These are phyloP conservation scores for Thamnophis sirtalis DNA, from an alignment of 2,113 vertebrate genomes.

Conservation along the genomic window DNA sequence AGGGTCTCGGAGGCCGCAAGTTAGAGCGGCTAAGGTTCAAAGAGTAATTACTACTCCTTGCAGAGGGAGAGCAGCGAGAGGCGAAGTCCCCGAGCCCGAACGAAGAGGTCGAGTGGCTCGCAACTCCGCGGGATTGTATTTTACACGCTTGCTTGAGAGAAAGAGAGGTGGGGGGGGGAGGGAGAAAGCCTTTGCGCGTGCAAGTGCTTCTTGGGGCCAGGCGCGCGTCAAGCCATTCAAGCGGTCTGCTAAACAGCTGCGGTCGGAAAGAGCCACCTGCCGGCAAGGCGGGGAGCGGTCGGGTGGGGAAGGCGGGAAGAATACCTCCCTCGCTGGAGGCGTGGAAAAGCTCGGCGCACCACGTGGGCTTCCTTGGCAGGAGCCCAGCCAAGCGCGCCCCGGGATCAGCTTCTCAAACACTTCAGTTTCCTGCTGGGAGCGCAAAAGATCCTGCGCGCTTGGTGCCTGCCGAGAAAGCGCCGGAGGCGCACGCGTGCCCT, in stretches of 20 bases:
- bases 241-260: not conserved
- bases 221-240: not conserved
- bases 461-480: no score
- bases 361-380: slow-evolving; percentile 4
- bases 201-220: no score
- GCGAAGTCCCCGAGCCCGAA: not conserved
- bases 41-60: not conserved
- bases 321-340: not conserved
- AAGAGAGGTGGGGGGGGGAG: no score
- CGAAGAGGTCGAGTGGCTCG: not conserved
- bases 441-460: not conserved
- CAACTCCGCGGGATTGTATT: not conserved
- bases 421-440: no score
- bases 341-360: not conserved
- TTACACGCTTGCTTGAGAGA: not conserved
- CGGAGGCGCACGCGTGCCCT: not conserved
- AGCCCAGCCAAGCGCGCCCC: not conserved
- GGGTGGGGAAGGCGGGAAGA: not conserved
- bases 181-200: not conserved
- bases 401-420: no score
- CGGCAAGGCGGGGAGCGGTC: slow-evolving; percentile 34
- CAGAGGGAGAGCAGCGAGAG: not conserved
- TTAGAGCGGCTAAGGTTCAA: not conserved
- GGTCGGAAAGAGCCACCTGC: slow-evolving; percentile 66
- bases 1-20: not conserved